Evolutionary conservation across 2,888 invertebrate species (phyloP), one percentile per base, ranked within the genome.

Genomic region (Cheilosia grossa): DNA sequence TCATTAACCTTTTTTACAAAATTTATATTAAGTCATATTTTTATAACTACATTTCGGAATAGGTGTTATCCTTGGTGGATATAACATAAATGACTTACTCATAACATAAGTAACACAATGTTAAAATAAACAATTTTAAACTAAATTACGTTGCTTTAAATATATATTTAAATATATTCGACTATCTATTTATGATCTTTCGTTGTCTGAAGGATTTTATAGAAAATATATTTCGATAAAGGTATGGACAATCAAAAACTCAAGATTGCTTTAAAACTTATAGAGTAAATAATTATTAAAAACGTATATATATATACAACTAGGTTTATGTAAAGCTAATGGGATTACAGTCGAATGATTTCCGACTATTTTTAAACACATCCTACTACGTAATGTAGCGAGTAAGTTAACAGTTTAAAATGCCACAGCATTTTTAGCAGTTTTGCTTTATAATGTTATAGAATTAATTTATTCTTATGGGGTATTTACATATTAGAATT

Each of bases 1-100:
- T 80, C 69, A 74, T 74, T 74, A 63, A 83, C 79, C 56, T 73
- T 79, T 79, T 79, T 67, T 83, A 83, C 73, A 83, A 73, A 82
- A 78, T 49, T 51, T 79, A 59, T 67, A 64, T 21, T 67, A 17
- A 44, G 13, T 40, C 40, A 59, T 54, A 74, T 40, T 53, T 61
- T 42, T 63, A 61, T 53, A 63, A 42, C 58, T 19, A 61, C 42
- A 44, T 37, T 51, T 54, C 47, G 24, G 53, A 27, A 44, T 53
- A 61, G 49, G 59, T 24, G 37, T 42, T 58, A 56, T n/a, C 58
- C 64, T n/a, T 49, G 64, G 10, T 40, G 10, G 33, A 33, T 63
- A 30, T n/a, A 58, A 64, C 21, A 40, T 19, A 63, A 56, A 19
- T 47, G 47, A 2, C 1, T 27, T 19, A 10, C 10, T 9, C 33